Evolutionary conservation across 2,888 invertebrate genomes (phyloP).

Genomic region (Entomobrya proxima): DNA sequence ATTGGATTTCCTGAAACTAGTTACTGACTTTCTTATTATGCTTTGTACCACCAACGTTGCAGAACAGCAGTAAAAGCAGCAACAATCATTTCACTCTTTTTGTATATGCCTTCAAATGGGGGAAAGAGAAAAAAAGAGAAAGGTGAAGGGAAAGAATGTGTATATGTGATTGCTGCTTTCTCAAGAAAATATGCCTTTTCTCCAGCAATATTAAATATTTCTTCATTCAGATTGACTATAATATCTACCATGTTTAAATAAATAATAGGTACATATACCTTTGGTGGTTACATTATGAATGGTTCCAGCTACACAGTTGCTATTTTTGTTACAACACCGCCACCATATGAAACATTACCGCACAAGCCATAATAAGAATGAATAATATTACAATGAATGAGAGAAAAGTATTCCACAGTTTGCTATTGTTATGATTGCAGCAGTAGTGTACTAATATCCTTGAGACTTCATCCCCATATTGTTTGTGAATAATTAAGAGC

Average conservation of each 20-base stretch:
- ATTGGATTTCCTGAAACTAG: conserved; percentile 36
- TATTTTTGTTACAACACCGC: not conserved
- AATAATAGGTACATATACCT: not conserved
- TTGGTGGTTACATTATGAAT: not conserved
- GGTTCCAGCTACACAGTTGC: not conserved
- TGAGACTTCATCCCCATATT: conserved; percentile 58
- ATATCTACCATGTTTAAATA: not conserved
- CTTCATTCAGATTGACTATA: not conserved
- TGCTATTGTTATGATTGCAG: conserved; percentile 23
- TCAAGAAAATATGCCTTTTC: conserved; percentile 9
- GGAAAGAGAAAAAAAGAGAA: too few species aligned
- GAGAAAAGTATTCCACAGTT: conserved; percentile 43
- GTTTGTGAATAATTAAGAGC: conserved; percentile 60
- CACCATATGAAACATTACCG: not conserved
- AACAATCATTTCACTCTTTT: not conserved
- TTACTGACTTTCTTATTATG: not conserved
- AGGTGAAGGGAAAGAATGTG: not conserved
- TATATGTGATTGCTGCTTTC: not conserved
- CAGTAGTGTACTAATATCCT: conserved; percentile 28
- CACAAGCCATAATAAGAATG: not conserved
- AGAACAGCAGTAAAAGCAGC: too few species aligned
- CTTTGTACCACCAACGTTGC: conserved; percentile 25
- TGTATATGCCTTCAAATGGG: not conserved
- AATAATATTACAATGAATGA: conserved; percentile 3
- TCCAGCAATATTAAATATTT: not conserved